phyloP scores from a whole-genome alignment of 2,797 vertebrate genomes.

The Siniperca undulata region DNA sequence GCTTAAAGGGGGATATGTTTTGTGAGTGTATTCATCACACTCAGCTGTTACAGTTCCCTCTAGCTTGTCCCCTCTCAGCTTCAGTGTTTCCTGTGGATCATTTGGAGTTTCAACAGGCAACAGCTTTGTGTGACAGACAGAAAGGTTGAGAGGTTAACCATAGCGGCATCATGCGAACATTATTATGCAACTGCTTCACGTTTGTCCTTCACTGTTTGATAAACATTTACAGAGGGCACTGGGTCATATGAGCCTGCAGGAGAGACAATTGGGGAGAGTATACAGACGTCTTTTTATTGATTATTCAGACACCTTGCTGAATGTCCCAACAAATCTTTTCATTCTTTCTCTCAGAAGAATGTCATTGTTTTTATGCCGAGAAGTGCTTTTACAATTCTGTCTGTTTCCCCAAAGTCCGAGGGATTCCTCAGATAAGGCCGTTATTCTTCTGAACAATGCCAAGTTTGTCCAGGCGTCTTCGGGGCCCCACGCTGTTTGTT shows the following conservation, averaged over 20 bases:
- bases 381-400: conserved; percentile 36
- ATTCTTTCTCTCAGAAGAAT: conserved; percentile 39
- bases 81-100: background rate
- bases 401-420: conserved; percentile 32
- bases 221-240: conserved; percentile 30
- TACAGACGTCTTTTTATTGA: background rate
- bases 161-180: background rate
- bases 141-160: conserved; percentile 30
- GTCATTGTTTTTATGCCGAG: conserved; percentile 30
- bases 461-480: conserved; percentile 69
- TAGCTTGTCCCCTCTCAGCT: too few relatives aligned
- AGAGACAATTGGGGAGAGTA: background rate
- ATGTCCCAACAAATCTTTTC: background rate
- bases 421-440: conserved; percentile 65
- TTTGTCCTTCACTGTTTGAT: conserved; percentile 27
- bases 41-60: too few relatives aligned
- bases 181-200: conserved; percentile 34
- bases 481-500: conserved; percentile 57
- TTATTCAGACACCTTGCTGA: background rate
- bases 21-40: too few relatives aligned
- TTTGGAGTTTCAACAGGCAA: conserved; percentile 10
- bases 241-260: background rate
- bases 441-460: conserved; percentile 69
- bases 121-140: conserved; percentile 16
- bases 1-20: too few relatives aligned